phyloP scores from a whole-genome alignment of 2,113 vertebrate species.

The Globicephala melas region DNA sequence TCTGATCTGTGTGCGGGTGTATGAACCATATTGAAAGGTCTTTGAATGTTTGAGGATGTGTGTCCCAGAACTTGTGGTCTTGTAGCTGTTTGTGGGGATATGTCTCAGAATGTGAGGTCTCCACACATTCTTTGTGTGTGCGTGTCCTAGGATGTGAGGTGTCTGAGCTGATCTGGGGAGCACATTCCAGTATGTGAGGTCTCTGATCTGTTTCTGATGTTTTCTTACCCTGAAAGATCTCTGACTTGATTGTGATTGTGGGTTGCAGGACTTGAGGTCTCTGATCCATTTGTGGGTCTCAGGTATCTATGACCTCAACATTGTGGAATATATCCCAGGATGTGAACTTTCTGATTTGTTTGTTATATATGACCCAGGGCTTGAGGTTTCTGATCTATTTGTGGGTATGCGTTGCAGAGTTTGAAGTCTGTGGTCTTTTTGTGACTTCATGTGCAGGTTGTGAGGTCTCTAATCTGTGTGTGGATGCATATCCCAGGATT shows the following conservation, averaged over 20 bases:
- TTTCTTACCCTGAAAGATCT: background rate
- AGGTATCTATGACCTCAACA: background rate
- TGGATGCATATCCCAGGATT: background rate
- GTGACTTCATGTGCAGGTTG: background rate
- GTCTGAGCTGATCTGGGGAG: background rate
- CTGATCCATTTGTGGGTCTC: background rate
- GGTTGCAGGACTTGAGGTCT: background rate
- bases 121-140: background rate
- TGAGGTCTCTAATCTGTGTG: background rate
- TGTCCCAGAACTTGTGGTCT: background rate
- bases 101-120: background rate
- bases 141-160: background rate
- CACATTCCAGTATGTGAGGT: background rate
- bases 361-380: background rate
- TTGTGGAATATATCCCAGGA: background rate
- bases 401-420: background rate
- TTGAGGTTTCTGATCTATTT: background rate
- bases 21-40: background rate
- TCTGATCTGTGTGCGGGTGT: background rate
- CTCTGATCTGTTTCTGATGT: background rate
- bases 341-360: background rate
- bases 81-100: background rate
- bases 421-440: constrained; percentile 28
- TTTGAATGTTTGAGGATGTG: background rate
- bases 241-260: background rate